These are phyloP conservation scores for Leptogaster cylindrica DNA, from an alignment of 2,888 invertebrate genomes.

Conservation along the genomic window DNA sequence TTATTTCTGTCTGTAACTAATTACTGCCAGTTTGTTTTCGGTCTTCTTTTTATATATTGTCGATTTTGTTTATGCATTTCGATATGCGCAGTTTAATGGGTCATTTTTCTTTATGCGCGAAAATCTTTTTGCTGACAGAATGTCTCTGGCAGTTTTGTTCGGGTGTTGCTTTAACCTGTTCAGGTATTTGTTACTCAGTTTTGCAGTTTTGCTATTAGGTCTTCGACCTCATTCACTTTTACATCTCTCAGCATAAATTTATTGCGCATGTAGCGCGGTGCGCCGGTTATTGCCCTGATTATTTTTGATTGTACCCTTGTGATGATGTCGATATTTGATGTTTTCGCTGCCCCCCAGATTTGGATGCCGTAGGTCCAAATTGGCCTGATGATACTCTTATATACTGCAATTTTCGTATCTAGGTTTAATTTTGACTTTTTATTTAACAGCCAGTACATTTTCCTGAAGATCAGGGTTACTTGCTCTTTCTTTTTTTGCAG, in stretches of 20 bases:
- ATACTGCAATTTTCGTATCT: neutral
- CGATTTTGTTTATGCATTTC: neutral
- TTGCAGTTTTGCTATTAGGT: neutral
- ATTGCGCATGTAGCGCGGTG: neutral
- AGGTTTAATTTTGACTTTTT: neutral
- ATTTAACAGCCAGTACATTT: neutral
- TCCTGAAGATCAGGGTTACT: neutral
- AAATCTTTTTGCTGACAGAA: neutral
- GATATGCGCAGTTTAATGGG: constrained; percentile 3
- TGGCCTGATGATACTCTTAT: neutral
- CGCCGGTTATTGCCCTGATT: neutral
- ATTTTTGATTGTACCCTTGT: neutral
- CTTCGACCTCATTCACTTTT: neutral
- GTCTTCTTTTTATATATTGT: no score
- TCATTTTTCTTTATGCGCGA: neutral
- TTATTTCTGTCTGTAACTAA: neutral
- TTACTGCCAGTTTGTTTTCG: neutral
- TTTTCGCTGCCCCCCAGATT: neutral
- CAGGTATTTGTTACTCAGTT: constrained; percentile 8
- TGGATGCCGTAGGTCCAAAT: neutral
- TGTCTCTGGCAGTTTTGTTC: neutral
- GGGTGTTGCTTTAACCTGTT: neutral
- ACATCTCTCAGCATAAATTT: neutral
- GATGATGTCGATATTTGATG: neutral
- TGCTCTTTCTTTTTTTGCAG: neutral